Percentiles rank a stretch among this genome's conserved stretches.
These are phyloP conservation scores for Silurus meridionalis DNA, from an alignment of 2,113 vertebrate genomes.

Conservation along the genomic window DNA sequence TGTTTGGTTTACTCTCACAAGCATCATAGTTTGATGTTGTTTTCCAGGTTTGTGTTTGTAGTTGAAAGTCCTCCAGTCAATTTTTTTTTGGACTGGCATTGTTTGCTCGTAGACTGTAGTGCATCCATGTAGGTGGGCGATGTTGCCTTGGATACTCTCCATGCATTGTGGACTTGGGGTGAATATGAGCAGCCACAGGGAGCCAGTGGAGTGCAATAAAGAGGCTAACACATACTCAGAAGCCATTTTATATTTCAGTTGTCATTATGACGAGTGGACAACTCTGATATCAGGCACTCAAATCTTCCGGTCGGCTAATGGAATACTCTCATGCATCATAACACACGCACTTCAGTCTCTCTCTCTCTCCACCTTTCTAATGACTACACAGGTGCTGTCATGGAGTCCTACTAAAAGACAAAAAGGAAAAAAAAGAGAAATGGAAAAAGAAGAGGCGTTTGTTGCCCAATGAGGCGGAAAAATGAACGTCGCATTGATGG, in stretches of 20 bases:
- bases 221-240: conserved; percentile 23
- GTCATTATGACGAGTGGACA: conserved; percentile 33
- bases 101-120: neutral
- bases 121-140: neutral
- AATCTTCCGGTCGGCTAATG: conserved; percentile 13
- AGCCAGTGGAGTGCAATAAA: conserved; percentile 11
- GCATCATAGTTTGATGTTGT: too few species aligned
- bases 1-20: too few species aligned
- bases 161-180: conserved; percentile 9
- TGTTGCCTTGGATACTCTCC: conserved; percentile 6
- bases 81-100: neutral
- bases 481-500: conserved; percentile 72
- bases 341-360: neutral
- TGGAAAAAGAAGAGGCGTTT: conserved; percentile 65
- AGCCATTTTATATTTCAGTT: conserved; percentile 21
- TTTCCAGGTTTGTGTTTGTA: neutral
- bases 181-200: neutral
- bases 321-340: conserved; percentile 27
- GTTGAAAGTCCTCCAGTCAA: neutral
- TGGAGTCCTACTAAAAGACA: conserved; percentile 57
- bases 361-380: neutral
- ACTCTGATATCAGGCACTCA: conserved; percentile 6
- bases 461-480: conserved; percentile 52
- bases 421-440: conserved; percentile 60
- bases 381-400: conserved; percentile 70